A percentile compares a stretch with the other conserved stretches of the same genome.
phyloP scores from a whole-genome alignment of 2,888 invertebrate species.

The Autographa gamma region DNA sequence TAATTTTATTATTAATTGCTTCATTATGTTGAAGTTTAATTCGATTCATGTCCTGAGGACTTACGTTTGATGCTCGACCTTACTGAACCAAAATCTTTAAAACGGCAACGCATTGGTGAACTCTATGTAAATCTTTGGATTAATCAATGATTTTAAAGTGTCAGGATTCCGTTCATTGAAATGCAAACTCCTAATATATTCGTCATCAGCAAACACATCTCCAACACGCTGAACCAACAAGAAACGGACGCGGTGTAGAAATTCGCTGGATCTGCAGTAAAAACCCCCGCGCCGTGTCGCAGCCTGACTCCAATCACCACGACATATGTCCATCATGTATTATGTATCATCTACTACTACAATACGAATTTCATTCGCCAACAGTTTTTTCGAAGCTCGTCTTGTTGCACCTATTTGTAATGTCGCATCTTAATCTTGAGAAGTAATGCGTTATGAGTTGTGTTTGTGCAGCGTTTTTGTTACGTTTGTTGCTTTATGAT shows the following conservation, averaged over 20 bases:
- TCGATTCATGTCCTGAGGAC: neutral
- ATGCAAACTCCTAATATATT: conserved; percentile 31
- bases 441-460: conserved; percentile 48
- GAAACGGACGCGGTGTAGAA: conserved; percentile 47
- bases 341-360: conserved; percentile 58
- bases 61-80: neutral
- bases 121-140: neutral
- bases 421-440: conserved; percentile 52
- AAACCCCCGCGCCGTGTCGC: conserved; percentile 57
- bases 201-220: conserved; percentile 31
- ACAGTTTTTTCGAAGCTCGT: conserved; percentile 48
- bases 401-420: conserved; percentile 51
- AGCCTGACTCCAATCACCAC: conserved; percentile 66
- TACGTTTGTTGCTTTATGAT: conserved; percentile 37
- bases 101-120: neutral
- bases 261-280: conserved; percentile 45
- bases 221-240: conserved; percentile 27
- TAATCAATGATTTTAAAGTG: neutral
- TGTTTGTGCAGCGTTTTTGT: conserved; percentile 32
- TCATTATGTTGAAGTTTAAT: neutral
- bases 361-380: conserved; percentile 39
- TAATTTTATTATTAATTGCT: conserved; percentile 4
- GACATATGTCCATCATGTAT: conserved; percentile 76
- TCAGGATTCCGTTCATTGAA: neutral
- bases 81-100: neutral